These are phyloP conservation scores for Dromaius novaehollandiae DNA, from an alignment of 2,113 vertebrate species.

Conservation along the genomic window DNA sequence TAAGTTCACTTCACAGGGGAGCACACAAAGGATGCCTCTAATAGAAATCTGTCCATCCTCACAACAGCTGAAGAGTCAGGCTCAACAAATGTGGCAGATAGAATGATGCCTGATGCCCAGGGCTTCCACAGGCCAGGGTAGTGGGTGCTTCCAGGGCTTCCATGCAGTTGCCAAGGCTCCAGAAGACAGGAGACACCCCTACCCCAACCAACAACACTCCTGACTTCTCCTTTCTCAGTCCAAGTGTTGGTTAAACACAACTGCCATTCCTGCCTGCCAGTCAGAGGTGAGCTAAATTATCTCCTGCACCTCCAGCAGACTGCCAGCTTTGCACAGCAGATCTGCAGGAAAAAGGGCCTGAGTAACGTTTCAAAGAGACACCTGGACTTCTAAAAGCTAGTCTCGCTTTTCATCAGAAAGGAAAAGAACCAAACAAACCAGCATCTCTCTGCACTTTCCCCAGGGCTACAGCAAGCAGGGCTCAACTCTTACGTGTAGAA, in stretches of 20 bases:
- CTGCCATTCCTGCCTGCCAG: background rate
- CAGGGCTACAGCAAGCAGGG: background rate
- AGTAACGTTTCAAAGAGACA: background rate
- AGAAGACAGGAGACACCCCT: background rate
- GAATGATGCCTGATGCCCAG: background rate
- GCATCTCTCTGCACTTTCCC: background rate
- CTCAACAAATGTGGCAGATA: background rate
- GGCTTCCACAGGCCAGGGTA: background rate
- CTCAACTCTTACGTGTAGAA: background rate
- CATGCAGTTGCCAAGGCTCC: background rate
- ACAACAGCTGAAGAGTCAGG: background rate
- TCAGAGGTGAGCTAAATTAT: background rate
- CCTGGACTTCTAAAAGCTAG: background rate
- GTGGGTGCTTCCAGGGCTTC: background rate
- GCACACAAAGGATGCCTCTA: fast-evolving
- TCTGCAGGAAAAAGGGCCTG: background rate
- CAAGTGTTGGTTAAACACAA: background rate
- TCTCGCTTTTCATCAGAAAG: background rate
- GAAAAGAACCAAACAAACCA: background rate
- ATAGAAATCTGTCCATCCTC: background rate
- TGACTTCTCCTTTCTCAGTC: background rate
- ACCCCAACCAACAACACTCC: background rate
- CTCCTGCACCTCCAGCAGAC: background rate
- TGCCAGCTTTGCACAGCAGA: background rate
- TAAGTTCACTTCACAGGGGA: background rate